phyloP scores from a whole-genome alignment of 2,113 vertebrate genomes.

The Jacana jacana region DNA sequence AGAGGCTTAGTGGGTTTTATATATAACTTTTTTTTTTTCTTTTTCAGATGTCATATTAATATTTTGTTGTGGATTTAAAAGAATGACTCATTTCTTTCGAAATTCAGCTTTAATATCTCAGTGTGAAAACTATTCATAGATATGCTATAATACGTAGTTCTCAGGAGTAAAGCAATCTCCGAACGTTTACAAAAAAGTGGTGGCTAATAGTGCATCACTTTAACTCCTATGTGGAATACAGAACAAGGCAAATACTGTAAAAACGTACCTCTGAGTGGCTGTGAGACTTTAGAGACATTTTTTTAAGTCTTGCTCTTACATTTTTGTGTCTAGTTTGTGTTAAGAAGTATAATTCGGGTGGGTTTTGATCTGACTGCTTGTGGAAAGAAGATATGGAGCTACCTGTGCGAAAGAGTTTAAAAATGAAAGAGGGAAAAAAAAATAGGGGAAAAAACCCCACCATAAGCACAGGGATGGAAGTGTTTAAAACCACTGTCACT shows the following conservation, averaged over 20 bases:
- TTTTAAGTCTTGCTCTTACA: background rate
- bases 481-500: background rate
- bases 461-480: rapidly evolving
- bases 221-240: background rate
- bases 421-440: rapidly evolving
- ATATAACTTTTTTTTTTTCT: background rate
- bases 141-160: background rate
- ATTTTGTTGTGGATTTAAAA: background rate
- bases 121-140: background rate
- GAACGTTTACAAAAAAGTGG: background rate
- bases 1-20: background rate
- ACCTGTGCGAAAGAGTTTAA: background rate
- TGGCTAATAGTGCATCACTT: background rate
- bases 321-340: background rate
- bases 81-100: constrained; percentile 55
- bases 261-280: background rate
- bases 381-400: background rate
- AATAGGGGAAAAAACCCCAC: rapidly evolving
- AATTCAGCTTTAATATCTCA: constrained; percentile 37
- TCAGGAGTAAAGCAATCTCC: constrained; percentile 14
- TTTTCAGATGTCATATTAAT: background rate
- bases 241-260: background rate
- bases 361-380: background rate
- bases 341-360: background rate
- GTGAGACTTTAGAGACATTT: background rate